A percentile compares a stretch with the other conserved stretches of the same genome.
phyloP scores from a whole-genome alignment of 2,113 vertebrate genomes.

The Mystacornis crossleyi region DNA sequence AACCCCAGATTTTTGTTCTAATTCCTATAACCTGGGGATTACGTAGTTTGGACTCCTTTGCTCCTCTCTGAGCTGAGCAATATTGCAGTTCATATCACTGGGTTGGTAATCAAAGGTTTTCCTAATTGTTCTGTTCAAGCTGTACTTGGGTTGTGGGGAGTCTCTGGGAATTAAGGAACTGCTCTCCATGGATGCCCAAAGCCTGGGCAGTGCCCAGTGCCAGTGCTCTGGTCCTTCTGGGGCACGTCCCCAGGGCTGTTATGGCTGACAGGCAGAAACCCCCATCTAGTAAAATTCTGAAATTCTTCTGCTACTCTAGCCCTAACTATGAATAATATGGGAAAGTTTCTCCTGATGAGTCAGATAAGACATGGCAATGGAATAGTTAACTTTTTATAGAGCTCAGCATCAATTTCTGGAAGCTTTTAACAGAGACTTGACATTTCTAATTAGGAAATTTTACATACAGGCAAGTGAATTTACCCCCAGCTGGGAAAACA shows the following conservation, averaged over 20 bases:
- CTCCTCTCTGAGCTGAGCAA: not conserved
- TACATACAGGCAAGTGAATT: conserved; percentile 87
- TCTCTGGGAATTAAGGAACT: not conserved
- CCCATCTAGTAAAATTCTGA: not conserved
- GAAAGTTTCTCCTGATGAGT: not conserved
- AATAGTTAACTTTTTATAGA: conserved; percentile 67
- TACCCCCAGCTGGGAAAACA: conserved; percentile 92
- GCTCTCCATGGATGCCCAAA: not conserved
- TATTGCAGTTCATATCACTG: not conserved
- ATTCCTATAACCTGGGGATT: not conserved
- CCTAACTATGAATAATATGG: not conserved
- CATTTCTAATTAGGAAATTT: conserved; percentile 84
- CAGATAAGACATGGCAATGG: not conserved
- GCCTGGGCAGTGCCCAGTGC: not conserved
- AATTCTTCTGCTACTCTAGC: not conserved
- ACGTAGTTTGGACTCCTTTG: not conserved
- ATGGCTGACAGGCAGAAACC: not conserved
- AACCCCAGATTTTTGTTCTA: not conserved
- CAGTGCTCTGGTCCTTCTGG: not conserved
- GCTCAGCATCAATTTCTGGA: conserved; percentile 62
- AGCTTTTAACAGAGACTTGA: conserved; percentile 77
- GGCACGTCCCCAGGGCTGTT: not conserved
- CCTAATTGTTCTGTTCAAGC: not conserved
- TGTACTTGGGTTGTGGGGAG: not conserved
- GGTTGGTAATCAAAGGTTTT: not conserved